Evolutionary conservation across 2,888 invertebrate genomes (phyloP), one percentile per base, ranked within the genome.

Genomic region (Eremobia ochroleuca): DNA sequence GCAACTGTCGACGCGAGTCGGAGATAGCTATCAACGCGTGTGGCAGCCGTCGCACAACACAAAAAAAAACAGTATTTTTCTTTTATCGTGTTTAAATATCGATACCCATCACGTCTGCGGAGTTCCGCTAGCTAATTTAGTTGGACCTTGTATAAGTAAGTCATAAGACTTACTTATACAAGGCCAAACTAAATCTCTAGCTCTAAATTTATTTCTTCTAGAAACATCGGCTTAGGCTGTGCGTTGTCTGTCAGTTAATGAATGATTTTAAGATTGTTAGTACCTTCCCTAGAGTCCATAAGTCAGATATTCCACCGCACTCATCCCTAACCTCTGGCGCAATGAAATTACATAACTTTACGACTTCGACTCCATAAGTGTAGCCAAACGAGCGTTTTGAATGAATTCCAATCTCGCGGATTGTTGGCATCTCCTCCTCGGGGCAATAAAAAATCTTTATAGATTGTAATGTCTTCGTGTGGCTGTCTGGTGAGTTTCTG

Each of bases 371-470:
- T 40, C 61, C 68, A 64, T 75, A 76, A 73, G 55, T 73, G 71
- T 65, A 79, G 43, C 72, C 70, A 77, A 80, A 79, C 65, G 65
- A 73, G 58, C 66, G 55, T 66, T 86, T 76, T 71, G 75, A 83
- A 84, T 82, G 81, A 74, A 87, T 79, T 76, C 83, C 82, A 85
- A 88, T 88, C 82, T 86, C 62, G 4, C 15, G 61, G 77, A 82
- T 80, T 86, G 85, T 83, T 88, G 88, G 85, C 88, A 85, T 71
- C 66, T 68, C 37, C 71, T 88, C 82, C 73, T 80, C 58, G 43
- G 40, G 49, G 73, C 76, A 76, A 85, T 89, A 86, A 84, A 88
- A 79, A 82, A 40, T 82, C 78, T 86, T 86, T 82, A 87, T 85
- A 64, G 85, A 79, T 75, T 81, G 79, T 76, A 78, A 85, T 82